Conservation (phyloP, 2,113 vertebrate genomes). For the Rhodinocichla rosea region DNA sequence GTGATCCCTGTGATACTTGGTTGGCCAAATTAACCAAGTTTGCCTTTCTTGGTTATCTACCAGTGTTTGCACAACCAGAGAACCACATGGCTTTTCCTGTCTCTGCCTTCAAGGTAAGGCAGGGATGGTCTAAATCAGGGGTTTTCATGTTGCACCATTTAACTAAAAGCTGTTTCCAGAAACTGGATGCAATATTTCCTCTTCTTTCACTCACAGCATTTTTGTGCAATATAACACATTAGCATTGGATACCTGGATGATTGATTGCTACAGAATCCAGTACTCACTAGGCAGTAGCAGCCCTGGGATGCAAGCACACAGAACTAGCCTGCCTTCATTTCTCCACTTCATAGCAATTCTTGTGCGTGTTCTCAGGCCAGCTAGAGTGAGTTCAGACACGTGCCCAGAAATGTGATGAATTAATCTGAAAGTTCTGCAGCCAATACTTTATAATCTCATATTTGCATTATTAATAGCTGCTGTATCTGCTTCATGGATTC, state of each 20-base stretch:
- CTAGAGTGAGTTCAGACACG: not conserved
- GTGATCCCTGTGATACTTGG: not conserved
- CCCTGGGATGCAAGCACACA: not conserved
- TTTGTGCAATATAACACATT: not conserved
- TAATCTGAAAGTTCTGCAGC: not conserved
- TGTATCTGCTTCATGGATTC: not conserved
- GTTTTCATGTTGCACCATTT: not conserved
- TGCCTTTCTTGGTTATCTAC: not conserved
- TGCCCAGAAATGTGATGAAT: not conserved
- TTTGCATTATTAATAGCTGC: not conserved
- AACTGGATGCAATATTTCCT: not conserved
- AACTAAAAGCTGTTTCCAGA: not conserved
- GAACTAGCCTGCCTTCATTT: not conserved
- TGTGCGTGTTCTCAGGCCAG: not conserved
- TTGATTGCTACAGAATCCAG: not conserved
- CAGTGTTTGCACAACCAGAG: not conserved
- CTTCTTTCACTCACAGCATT: not conserved
- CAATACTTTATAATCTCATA: not conserved
- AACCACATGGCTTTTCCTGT: not conserved
- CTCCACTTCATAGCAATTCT: not conserved
- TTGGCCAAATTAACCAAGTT: not conserved
- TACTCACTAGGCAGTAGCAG: accelerated
- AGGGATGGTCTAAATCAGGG: not conserved
- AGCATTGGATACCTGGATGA: not conserved
- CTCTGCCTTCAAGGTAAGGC: not conserved